Conservation (phyloP, 1,140 invertebrate species). For the Diabrotica virgifera region DNA sequence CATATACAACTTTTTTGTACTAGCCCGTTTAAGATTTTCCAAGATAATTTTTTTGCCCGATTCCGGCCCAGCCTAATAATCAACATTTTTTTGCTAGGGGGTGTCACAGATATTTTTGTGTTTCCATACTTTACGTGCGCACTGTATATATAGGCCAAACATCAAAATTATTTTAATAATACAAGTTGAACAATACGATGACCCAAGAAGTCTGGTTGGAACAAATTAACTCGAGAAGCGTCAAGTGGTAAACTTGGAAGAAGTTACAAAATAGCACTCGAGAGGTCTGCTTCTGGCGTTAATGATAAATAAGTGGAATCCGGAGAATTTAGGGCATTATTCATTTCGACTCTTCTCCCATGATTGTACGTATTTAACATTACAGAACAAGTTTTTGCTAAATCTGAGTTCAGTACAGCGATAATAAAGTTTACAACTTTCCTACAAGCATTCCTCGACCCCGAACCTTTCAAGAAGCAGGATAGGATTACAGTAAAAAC, state of each 20-base stretch:
- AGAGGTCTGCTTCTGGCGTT: slow-evolving; percentile 11
- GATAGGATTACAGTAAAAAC: background rate
- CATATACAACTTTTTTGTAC: too few relatives aligned
- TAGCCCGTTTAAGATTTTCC: too few relatives aligned
- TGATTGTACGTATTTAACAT: slow-evolving; percentile 14
- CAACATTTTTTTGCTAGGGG: too few relatives aligned
- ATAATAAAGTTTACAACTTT: slow-evolving; percentile 13
- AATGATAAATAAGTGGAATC: slow-evolving; percentile 22
- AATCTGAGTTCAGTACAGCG: slow-evolving; percentile 8
- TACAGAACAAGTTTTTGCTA: slow-evolving; percentile 11
- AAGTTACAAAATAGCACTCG: slow-evolving; percentile 13
- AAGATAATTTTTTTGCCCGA: too few relatives aligned
- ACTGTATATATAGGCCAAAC: too few relatives aligned
- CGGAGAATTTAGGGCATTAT: slow-evolving; percentile 12
- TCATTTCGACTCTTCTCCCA: slow-evolving; percentile 16
- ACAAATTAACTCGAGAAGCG: background rate
- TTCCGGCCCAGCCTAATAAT: too few relatives aligned
- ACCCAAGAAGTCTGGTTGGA: slow-evolving; percentile 1
- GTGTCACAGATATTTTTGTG: too few relatives aligned
- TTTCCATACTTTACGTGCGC: too few relatives aligned
- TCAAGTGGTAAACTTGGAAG: background rate
- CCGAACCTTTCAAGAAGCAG: background rate
- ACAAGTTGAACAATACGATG: background rate
- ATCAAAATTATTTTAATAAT: too few relatives aligned
- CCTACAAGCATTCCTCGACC: slow-evolving; percentile 4